Evolutionary conservation across 1,140 invertebrate species (phyloP).

Genomic region (Rhopalosiphum maidis): DNA sequence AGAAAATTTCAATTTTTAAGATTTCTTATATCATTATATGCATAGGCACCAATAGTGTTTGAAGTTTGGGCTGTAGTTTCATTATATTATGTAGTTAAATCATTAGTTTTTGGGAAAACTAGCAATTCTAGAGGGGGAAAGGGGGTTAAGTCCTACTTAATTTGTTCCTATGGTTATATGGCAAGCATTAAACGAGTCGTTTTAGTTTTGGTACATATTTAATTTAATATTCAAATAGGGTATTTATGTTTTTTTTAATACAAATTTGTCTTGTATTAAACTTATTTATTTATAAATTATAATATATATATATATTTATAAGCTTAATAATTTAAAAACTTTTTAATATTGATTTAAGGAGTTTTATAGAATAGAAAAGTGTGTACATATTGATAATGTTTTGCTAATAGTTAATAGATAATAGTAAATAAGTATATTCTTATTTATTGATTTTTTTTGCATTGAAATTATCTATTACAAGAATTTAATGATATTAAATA

Average conservation of each 20-base stretch:
- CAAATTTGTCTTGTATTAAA: background rate
- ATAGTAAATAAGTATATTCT: background rate
- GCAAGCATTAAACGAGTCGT: background rate
- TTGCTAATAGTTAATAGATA: no score
- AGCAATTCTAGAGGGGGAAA: no score
- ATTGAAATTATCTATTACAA: background rate
- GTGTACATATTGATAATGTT: no score
- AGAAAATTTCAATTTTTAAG: background rate
- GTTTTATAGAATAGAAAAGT: background rate
- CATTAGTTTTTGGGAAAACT: no score
- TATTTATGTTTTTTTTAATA: background rate
- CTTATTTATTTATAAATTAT: background rate
- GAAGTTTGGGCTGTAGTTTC: no score
- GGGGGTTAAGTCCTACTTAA: no score
- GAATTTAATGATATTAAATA: background rate
- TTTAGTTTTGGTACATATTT: background rate
- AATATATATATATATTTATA: background rate
- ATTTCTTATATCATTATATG: background rate
- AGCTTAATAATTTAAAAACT: background rate
- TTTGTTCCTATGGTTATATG: no score
- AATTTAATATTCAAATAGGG: background rate
- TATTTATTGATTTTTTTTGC: background rate
- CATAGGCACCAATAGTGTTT: no score
- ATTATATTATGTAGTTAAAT: no score
- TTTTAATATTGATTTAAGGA: background rate